Percentiles rank a stretch among this genome's conserved stretches.
These are phyloP conservation scores for Triplophysa siluroides DNA, from an alignment of 2,113 vertebrate species.

Conservation along the genomic window DNA sequence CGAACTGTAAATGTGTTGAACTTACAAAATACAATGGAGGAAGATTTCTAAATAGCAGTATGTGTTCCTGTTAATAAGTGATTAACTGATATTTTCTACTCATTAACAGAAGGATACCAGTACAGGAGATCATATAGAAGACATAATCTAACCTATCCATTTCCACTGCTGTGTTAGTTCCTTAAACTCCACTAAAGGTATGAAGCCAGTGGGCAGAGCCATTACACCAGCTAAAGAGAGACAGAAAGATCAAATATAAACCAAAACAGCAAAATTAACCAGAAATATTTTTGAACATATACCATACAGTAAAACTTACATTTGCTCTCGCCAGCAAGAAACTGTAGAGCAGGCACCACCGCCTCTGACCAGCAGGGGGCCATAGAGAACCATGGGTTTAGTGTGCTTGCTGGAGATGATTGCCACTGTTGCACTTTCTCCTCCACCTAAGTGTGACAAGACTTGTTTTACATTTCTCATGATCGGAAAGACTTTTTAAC, in stretches of 20 bases:
- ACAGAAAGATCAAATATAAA: neutral
- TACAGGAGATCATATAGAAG: neutral
- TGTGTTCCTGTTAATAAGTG: neutral
- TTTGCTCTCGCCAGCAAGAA: constrained; percentile 90
- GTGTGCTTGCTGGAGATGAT: constrained; percentile 85
- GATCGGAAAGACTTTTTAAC: too few relatives aligned
- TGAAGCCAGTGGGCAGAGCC: constrained; percentile 85
- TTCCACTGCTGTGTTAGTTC: constrained; percentile 95
- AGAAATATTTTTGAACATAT: neutral
- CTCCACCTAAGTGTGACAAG: constrained; percentile 78
- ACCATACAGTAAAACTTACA: constrained; percentile 67
- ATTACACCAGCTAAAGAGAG: constrained; percentile 68
- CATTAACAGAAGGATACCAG: neutral
- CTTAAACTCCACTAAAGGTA: constrained; percentile 89
- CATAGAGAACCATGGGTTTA: constrained; percentile 91
- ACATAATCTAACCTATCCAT: constrained; percentile 81
- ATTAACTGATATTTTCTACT: neutral
- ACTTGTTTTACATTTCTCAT: too few relatives aligned
- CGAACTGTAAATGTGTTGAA: neutral
- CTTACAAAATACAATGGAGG: neutral
- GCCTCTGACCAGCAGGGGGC: constrained; percentile 93
- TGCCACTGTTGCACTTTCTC: constrained; percentile 95
- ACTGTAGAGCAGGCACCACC: constrained; percentile 88
- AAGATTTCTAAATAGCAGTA: neutral
- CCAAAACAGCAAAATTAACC: neutral